Percentiles rank a stretch among this genome's conserved stretches.
Evolutionary conservation across 2,797 vertebrate species (phyloP).

Genomic region (Pogoniulus pusillus): DNA sequence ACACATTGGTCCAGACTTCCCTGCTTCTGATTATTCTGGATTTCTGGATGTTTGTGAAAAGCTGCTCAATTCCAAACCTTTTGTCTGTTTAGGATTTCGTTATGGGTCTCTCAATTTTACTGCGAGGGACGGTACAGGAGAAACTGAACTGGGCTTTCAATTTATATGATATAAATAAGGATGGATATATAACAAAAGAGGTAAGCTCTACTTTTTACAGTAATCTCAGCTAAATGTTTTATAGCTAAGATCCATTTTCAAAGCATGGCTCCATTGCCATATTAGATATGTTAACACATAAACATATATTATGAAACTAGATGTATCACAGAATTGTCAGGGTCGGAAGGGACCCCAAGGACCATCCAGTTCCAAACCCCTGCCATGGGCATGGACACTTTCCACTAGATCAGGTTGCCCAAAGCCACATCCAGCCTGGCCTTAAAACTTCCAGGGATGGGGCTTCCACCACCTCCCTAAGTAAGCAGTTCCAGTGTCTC

Average conservation of each 20-base stretch:
- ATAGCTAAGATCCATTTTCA: not conserved
- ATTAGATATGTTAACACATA: not conserved
- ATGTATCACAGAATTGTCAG: too few relatives aligned
- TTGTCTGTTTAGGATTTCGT: conserved; percentile 89
- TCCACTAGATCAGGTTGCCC: too few relatives aligned
- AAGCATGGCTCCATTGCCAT: not conserved
- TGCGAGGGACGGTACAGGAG: conserved; percentile 94
- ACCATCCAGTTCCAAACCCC: too few relatives aligned
- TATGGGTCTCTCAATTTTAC: conserved; percentile 96
- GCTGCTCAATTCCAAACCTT: not conserved
- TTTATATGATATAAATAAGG: conserved; percentile 99
- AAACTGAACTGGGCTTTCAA: conserved; percentile 99
- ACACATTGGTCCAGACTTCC: not conserved
- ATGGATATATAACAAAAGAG: conserved; percentile 98
- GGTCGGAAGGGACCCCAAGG: too few relatives aligned
- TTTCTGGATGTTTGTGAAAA: not conserved
- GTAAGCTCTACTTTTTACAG: conserved; percentile 69
- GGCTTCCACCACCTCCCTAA: too few relatives aligned
- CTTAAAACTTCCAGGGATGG: too few relatives aligned
- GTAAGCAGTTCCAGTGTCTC: too few relatives aligned
- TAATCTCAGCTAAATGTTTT: not conserved
- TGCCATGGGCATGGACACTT: too few relatives aligned
- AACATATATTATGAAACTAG: not conserved
- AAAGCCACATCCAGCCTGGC: too few relatives aligned
- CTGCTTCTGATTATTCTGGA: not conserved